phyloP scores from a whole-genome alignment of 1,140 invertebrate species.

The Drosophila mayri region DNA sequence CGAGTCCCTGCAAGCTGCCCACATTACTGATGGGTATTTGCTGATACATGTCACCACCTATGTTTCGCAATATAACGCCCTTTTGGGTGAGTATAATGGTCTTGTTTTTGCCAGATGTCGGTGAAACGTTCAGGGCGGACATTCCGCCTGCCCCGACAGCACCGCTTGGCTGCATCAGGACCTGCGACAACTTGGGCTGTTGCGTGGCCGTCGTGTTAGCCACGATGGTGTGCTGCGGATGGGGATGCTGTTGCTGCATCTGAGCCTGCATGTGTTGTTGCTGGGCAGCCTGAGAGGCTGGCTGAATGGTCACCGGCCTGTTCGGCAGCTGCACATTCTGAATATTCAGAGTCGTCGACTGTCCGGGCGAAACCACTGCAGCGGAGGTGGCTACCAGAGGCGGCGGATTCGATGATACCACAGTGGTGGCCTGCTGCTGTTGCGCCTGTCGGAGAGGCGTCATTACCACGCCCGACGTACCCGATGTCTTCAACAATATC shows the following conservation, averaged over 20 bases:
- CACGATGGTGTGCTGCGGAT: constrained; percentile 83
- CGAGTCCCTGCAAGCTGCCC: constrained; percentile 64
- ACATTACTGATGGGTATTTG: constrained; percentile 84
- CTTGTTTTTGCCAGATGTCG: constrained; percentile 74
- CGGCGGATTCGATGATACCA: constrained; percentile 74
- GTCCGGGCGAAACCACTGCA: constrained; percentile 54
- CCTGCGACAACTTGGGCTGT: constrained; percentile 80
- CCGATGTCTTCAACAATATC: constrained; percentile 79
- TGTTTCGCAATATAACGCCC: constrained; percentile 81
- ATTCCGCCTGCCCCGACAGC: constrained; percentile 48
- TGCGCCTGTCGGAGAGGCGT: constrained; percentile 67
- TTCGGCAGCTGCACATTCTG: constrained; percentile 83
- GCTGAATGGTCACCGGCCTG: constrained; percentile 82
- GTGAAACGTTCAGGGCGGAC: constrained; percentile 61
- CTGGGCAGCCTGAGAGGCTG: constrained; percentile 81
- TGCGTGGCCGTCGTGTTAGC: constrained; percentile 82
- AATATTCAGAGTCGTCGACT: constrained; percentile 77
- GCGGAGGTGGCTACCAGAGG: constrained; percentile 76
- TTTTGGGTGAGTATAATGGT: constrained; percentile 84
- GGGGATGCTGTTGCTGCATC: constrained; percentile 75
- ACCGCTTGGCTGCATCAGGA: constrained; percentile 71
- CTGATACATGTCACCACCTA: constrained; percentile 83
- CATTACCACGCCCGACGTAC: constrained; percentile 75
- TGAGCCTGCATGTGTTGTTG: constrained; percentile 81
- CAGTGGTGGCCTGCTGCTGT: constrained; percentile 55